phyloP scores from a whole-genome alignment of 2,113 vertebrate genomes.

The Albula goreensis region DNA sequence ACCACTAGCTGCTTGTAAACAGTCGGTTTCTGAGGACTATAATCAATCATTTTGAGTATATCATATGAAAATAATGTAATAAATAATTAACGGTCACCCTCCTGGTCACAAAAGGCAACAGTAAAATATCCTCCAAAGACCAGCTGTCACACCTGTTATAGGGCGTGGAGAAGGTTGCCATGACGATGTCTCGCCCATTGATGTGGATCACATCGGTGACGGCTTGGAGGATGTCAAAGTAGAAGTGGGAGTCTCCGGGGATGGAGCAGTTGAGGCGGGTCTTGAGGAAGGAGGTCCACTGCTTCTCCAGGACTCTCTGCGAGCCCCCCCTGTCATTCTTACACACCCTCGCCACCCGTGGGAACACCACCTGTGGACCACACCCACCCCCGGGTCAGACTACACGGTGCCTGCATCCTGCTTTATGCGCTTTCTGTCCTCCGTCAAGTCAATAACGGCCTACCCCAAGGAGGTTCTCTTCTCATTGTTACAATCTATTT shows the following conservation, averaged over 20 bases:
- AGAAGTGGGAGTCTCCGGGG: constrained; percentile 96
- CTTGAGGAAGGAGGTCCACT: constrained; percentile 98
- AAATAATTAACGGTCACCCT: not conserved
- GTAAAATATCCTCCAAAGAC: not conserved
- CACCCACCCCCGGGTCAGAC: not conserved
- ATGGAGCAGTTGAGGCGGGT: constrained; percentile 96
- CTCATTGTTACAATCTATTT: not conserved
- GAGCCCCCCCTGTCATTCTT: constrained; percentile 96
- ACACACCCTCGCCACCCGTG: constrained; percentile 91
- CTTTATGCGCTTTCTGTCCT: not conserved
- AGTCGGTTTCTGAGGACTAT: not conserved
- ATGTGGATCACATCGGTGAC: constrained; percentile 92
- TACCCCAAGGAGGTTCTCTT: too few species aligned
- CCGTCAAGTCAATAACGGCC: not conserved
- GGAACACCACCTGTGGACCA: constrained; percentile 86
- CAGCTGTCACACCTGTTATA: constrained; percentile 87
- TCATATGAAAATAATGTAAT: not conserved
- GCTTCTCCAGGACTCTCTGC: constrained; percentile 95
- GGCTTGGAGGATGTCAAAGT: constrained; percentile 97
- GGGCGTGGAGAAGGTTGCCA: constrained; percentile 97
- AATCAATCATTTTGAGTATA: not conserved
- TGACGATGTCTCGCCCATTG: constrained; percentile 86
- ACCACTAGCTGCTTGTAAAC: not conserved
- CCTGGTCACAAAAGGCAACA: not conserved
- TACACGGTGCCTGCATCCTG: not conserved